These are phyloP conservation scores for Eristalis arbustorum DNA, from an alignment of 2,888 invertebrate species.

Conservation along the genomic window DNA sequence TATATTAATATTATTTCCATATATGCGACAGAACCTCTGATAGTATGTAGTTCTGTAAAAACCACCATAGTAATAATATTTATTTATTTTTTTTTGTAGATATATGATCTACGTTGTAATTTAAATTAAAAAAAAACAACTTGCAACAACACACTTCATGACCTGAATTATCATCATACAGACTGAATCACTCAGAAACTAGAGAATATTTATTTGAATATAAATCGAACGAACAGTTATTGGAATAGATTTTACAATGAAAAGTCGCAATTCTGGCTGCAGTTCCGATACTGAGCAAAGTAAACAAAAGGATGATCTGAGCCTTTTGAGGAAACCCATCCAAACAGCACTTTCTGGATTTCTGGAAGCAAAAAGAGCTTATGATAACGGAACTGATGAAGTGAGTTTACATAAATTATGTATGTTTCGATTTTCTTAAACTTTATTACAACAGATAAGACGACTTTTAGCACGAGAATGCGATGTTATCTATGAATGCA, in stretches of 20 bases:
- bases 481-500: slow-evolving; percentile 94
- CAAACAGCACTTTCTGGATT: slow-evolving; percentile 86
- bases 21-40: too few relatives aligned
- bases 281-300: slow-evolving; percentile 78
- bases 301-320: slow-evolving; percentile 81
- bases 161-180: slow-evolving; percentile 29
- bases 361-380: slow-evolving; percentile 86
- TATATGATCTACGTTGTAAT: not conserved
- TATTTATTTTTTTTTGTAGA: slow-evolving; percentile 23
- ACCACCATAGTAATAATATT: not conserved
- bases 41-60: not conserved
- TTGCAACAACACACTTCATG: slow-evolving; percentile 9
- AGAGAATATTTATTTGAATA: slow-evolving; percentile 23
- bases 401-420: slow-evolving; percentile 80
- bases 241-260: slow-evolving; percentile 67
- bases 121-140: not conserved
- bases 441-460: slow-evolving; percentile 83
- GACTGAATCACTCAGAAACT: slow-evolving; percentile 35
- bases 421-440: slow-evolving; percentile 1
- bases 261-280: slow-evolving; percentile 71
- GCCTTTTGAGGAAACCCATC: slow-evolving; percentile 85
- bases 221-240: not conserved
- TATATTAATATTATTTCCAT: too few relatives aligned
- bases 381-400: slow-evolving; percentile 89
- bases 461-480: slow-evolving; percentile 90